Evolutionary conservation across 1,140 invertebrate genomes (phyloP).

Genomic region (Penaeus japonicus): DNA sequence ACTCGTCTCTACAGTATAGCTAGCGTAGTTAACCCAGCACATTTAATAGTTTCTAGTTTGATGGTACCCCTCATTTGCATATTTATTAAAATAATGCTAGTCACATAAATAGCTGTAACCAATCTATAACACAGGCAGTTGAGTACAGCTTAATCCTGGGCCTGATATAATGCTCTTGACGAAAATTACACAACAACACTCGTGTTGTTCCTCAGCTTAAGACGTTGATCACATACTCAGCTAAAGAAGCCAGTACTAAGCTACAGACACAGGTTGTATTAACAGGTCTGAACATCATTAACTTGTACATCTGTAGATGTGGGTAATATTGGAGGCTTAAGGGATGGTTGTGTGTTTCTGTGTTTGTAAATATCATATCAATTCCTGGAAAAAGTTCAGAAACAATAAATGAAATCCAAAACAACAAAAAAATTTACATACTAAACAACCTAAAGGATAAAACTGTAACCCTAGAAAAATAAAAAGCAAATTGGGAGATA

Average conservation of each 20-base stretch:
- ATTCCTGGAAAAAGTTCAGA: too few species aligned
- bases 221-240: slow-evolving; percentile 20
- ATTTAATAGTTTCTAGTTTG: not conserved
- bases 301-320: slow-evolving; percentile 6
- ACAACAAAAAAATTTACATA: not conserved
- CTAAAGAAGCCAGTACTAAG: not conserved
- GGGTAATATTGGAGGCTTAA: not conserved
- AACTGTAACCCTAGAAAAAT: not conserved
- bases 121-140: not conserved
- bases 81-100: not conserved
- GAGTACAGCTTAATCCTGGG: not conserved
- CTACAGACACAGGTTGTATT: not conserved
- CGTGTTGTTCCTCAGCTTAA: not conserved
- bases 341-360: not conserved
- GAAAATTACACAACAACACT: not conserved
- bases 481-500: not conserved
- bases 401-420: too few species aligned
- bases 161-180: not conserved
- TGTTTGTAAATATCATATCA: too few species aligned
- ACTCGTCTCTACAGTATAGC: slow-evolving; percentile 11
- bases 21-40: not conserved
- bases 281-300: not conserved
- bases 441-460: not conserved
- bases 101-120: slow-evolving; percentile 6
- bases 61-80: not conserved